phyloP scores from a whole-genome alignment of 2,888 invertebrate genomes.

The Tetragnatha montana region DNA sequence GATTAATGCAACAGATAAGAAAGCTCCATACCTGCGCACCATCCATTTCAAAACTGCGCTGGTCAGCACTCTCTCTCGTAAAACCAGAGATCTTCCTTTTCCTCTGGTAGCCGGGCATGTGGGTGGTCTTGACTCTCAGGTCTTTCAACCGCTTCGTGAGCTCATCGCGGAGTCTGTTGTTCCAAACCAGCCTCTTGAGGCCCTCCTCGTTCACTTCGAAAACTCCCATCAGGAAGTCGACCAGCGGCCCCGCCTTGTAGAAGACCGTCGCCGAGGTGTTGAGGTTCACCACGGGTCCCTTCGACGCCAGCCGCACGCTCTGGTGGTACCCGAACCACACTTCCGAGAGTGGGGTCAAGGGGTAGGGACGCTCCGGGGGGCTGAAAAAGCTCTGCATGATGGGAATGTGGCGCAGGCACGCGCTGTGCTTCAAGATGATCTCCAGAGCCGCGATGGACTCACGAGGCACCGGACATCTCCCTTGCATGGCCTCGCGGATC shows the following conservation, averaged over 20 bases:
- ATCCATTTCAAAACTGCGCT: background rate
- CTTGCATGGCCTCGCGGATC: conserved; percentile 20
- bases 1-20: too few relatives aligned
- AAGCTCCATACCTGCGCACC: background rate
- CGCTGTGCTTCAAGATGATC: conserved; percentile 44
- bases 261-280: conserved; percentile 58
- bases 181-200: background rate
- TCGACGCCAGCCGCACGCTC: conserved; percentile 56
- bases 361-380: background rate
- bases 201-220: background rate
- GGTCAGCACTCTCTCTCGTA: conserved; percentile 9
- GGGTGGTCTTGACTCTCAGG: conserved; percentile 72
- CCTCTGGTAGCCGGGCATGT: conserved; percentile 19
- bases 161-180: too few relatives aligned
- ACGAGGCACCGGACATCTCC: conserved; percentile 12
- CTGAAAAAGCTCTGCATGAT: conserved; percentile 57
- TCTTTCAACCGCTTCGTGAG: conserved; percentile 75
- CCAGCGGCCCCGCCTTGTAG: conserved; percentile 13
- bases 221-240: conserved; percentile 41
- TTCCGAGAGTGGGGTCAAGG: conserved; percentile 28
- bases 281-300: conserved; percentile 59
- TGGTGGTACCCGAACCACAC: conserved; percentile 68
- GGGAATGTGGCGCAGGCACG: conserved; percentile 43
- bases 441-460: conserved; percentile 62
- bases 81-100: conserved; percentile 31